These are phyloP conservation scores for Malacosoma neustria DNA, from an alignment of 2,888 invertebrate species.

Conservation along the genomic window DNA sequence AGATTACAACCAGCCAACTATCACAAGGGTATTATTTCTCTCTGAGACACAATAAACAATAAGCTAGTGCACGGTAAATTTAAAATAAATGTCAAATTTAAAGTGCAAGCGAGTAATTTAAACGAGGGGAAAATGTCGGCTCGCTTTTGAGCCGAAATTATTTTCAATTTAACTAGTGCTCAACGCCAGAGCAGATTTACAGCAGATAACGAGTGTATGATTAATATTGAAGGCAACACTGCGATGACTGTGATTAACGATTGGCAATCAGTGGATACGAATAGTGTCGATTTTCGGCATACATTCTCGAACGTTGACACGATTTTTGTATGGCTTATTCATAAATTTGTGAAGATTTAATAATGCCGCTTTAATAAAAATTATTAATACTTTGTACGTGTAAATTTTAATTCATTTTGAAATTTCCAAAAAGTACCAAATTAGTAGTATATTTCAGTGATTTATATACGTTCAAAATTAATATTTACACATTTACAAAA, in stretches of 20 bases:
- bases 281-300: background rate
- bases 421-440: no score
- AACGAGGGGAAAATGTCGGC: constrained; percentile 9
- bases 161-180: constrained; percentile 36
- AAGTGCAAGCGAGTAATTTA: constrained; percentile 2
- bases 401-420: no score
- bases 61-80: background rate
- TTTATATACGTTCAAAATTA: no score
- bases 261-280: constrained; percentile 41
- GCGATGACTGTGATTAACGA: constrained; percentile 50
- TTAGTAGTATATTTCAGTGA: no score
- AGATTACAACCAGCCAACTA: no score
- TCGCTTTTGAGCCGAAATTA: constrained; percentile 28
- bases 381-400: no score
- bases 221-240: constrained; percentile 42
- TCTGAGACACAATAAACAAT: no score
- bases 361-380: no score
- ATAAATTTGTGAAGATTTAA: background rate
- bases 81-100: background rate
- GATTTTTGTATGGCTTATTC: background rate
- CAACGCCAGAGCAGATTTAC: constrained; percentile 30
- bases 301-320: background rate
- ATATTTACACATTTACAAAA: no score
- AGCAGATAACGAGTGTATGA: constrained; percentile 49
- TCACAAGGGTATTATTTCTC: no score